Percentiles rank a stretch among this genome's conserved stretches.
Conservation (phyloP, 1,140 invertebrate species). For the Heterodera carotae region DNA sequence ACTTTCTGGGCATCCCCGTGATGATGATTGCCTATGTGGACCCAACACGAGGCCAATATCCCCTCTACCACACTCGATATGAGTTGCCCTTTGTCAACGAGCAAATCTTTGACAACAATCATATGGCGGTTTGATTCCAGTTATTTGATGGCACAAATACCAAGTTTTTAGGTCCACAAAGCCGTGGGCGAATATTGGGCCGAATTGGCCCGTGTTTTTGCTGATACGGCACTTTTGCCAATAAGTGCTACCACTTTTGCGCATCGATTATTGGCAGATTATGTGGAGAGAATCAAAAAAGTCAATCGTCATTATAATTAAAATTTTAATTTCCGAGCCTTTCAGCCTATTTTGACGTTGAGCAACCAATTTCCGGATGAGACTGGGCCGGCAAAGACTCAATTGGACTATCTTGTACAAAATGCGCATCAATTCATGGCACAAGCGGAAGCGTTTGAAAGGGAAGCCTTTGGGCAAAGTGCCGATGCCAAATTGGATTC, state of each 20-base stretch:
- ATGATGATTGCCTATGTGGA: conserved; percentile 57
- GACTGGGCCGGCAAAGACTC: background rate
- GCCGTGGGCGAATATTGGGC: conserved; percentile 65
- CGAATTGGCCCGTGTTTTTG: conserved; percentile 65
- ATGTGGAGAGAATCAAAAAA: conserved; percentile 46
- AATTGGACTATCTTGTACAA: conserved; percentile 35
- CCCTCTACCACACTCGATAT: conserved; percentile 68
- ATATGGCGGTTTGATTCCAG: conserved; percentile 44
- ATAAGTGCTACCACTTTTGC: conserved; percentile 58
- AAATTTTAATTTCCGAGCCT: background rate
- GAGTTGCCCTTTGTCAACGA: conserved; percentile 67
- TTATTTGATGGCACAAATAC: background rate
- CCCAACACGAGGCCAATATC: conserved; percentile 57
- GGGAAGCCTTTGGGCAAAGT: conserved; percentile 20
- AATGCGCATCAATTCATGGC: conserved; percentile 32
- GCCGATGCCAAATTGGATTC: conserved; percentile 9
- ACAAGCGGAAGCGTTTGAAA: conserved; percentile 40
- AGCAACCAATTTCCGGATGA: conserved; percentile 29
- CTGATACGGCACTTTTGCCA: conserved; percentile 66
- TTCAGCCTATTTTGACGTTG: background rate
- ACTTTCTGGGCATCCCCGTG: conserved; percentile 63
- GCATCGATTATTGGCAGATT: conserved; percentile 38
- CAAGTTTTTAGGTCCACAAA: conserved; percentile 52
- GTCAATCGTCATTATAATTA: conserved; percentile 8
- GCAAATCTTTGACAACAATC: conserved; percentile 63